phyloP scores from a whole-genome alignment of 1,140 invertebrate species.

The Bathynomus jamesi region DNA sequence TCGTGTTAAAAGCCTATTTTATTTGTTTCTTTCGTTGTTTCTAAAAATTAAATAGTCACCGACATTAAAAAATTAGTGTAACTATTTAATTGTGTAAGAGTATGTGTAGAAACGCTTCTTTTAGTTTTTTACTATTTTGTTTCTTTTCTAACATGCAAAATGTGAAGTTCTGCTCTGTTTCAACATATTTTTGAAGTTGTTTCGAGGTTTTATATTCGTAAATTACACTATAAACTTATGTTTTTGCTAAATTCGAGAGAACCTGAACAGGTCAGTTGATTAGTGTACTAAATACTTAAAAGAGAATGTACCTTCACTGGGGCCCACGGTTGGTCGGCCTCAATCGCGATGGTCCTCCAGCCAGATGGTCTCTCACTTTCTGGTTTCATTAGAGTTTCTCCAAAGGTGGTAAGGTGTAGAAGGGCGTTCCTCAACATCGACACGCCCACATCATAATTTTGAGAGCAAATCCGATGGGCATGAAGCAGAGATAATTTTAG shows the following conservation, averaged over 20 bases:
- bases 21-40: too few relatives aligned
- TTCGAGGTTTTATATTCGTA: neutral
- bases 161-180: neutral
- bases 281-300: neutral
- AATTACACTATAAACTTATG: neutral
- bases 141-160: neutral
- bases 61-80: too few relatives aligned
- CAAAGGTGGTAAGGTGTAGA: constrained; percentile 28
- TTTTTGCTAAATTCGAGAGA: neutral
- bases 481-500: constrained; percentile 34
- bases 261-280: neutral
- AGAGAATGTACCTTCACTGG: constrained; percentile 21
- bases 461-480: constrained; percentile 28
- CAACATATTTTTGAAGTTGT: too few relatives aligned
- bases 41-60: too few relatives aligned
- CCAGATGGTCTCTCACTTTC: constrained; percentile 16
- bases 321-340: constrained; percentile 23
- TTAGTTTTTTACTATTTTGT: neutral
- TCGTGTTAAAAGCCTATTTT: too few relatives aligned
- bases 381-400: constrained; percentile 22
- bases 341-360: constrained; percentile 20
- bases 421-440: constrained; percentile 20
- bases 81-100: too few relatives aligned
- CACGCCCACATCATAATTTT: constrained; percentile 19
- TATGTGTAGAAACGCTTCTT: too few relatives aligned